A percentile compares a stretch with the other conserved stretches of the same genome.
phyloP scores from a whole-genome alignment of 2,113 vertebrate genomes.

The Phyllopteryx taeniolatus region DNA sequence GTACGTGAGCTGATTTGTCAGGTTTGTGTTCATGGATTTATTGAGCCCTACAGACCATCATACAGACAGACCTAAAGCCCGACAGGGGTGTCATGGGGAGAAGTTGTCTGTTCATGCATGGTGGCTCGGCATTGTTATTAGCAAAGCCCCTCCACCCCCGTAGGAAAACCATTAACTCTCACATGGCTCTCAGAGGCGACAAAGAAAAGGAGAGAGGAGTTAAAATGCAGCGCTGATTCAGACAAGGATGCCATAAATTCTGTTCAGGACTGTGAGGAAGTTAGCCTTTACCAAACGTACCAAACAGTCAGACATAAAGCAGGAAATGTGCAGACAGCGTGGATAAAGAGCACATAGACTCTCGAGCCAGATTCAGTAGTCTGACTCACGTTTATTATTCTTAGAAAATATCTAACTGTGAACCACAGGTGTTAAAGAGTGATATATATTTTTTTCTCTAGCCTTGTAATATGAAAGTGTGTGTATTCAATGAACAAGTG shows the following conservation, averaged over 20 bases:
- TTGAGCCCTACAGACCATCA: constrained; percentile 20
- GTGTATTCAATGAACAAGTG: constrained; percentile 32
- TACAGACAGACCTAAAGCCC: constrained; percentile 9
- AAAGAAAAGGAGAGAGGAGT: constrained; percentile 39
- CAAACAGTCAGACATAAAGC: constrained; percentile 38
- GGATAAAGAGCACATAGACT: constrained; percentile 49
- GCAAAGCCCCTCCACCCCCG: constrained; percentile 64
- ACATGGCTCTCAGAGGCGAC: constrained; percentile 46
- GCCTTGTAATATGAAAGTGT: constrained; percentile 42
- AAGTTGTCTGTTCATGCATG: constrained; percentile 45
- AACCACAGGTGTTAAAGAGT: constrained; percentile 30
- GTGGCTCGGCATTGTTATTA: constrained; percentile 65
- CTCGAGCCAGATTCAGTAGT: neutral
- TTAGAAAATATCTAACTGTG: constrained; percentile 12
- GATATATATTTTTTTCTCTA: constrained; percentile 22
- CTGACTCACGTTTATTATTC: constrained; percentile 47
- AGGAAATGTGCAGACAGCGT: constrained; percentile 21
- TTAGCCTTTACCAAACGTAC: constrained; percentile 12
- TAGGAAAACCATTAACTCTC: constrained; percentile 66
- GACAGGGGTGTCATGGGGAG: constrained; percentile 27
- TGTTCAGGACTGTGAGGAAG: constrained; percentile 21
- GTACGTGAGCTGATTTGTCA: neutral
- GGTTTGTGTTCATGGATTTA: constrained; percentile 13
- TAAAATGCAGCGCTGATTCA: constrained; percentile 19
- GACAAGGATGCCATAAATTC: constrained; percentile 10